phyloP scores from a whole-genome alignment of 2,113 vertebrate genomes.

The Archilochus colubris region DNA sequence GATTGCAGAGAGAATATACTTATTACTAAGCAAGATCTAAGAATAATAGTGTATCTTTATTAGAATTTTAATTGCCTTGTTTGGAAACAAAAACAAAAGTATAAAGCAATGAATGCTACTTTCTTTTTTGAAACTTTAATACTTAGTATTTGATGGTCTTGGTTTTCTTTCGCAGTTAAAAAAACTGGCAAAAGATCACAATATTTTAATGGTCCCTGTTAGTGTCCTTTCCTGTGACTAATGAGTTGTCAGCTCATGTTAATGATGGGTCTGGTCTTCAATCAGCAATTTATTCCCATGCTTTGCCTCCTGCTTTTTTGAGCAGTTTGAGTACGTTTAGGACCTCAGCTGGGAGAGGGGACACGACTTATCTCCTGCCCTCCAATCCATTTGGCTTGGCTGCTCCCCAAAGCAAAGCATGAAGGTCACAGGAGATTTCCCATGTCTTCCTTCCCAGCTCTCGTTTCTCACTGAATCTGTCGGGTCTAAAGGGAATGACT shows the following conservation, averaged over 20 bases:
- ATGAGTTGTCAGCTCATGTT: neutral
- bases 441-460: neutral
- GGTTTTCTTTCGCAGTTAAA: neutral
- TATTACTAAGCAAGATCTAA: neutral
- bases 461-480: neutral
- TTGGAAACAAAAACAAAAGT: neutral
- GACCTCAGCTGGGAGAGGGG: neutral
- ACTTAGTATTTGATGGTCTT: neutral
- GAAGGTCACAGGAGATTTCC: too few relatives aligned
- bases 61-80: neutral
- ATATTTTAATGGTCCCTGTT: neutral
- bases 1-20: neutral
- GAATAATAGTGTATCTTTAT: neutral
- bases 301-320: neutral
- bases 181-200: neutral
- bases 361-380: neutral
- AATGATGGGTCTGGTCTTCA: neutral
- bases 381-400: too few relatives aligned
- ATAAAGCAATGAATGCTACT: neutral
- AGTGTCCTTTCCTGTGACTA: constrained; percentile 13
- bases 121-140: neutral
- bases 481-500: neutral
- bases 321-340: neutral
- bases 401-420: too few relatives aligned
- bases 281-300: neutral